Base-by-base conservation (phyloP, 2,888 invertebrate genomes). In the Metalampra italica region DNA sequence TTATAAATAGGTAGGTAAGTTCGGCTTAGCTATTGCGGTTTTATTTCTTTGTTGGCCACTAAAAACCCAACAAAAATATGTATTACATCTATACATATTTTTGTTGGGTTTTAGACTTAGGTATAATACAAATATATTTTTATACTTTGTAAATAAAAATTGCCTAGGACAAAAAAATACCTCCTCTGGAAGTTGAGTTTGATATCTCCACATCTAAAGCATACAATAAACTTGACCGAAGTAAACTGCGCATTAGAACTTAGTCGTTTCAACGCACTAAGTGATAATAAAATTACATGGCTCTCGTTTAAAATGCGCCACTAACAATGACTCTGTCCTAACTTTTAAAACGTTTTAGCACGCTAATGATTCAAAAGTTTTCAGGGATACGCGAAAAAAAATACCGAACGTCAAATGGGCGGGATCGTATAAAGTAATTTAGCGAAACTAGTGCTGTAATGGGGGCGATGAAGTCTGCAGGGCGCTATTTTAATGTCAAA, bases 301-400 rank as follows among this genome's bases (percentile, higher is more conserved):
- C 30, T 41, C 29, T 40, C 45, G 40, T 40, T 49, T 41, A 41
- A 45, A 42, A 29, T 41, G n/a, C 45, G 5, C 32, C 40, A 36
- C 41, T 45, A 29, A 45, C 45, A 41, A 49, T 45, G 34, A 7
- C 30, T 36, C 29, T 9, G 13, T 8, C n/a, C 15, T 39, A 55
- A 55, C 57, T 61, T 61, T 57, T 54, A 55, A 60, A 60, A 54
- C 47, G 46, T 43, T 43, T 52, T 34, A 12, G 7, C 30, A 46
- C 57, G 51, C 62, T 72, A 71, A 72, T 69, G 72, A 68, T 68
- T 68, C 43, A 59, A 69, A 71, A 67, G 53, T 69, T 71, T 67
- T 61, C 60, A 55, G 39, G 36, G 57, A 54, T 60, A 53, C 51
- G 52, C 55, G 22, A 54, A 63, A 69, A 67, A 68, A 67, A 60